Evolutionary conservation across 2,888 invertebrate genomes (phyloP).

Genomic region (Pheosia gnoma): DNA sequence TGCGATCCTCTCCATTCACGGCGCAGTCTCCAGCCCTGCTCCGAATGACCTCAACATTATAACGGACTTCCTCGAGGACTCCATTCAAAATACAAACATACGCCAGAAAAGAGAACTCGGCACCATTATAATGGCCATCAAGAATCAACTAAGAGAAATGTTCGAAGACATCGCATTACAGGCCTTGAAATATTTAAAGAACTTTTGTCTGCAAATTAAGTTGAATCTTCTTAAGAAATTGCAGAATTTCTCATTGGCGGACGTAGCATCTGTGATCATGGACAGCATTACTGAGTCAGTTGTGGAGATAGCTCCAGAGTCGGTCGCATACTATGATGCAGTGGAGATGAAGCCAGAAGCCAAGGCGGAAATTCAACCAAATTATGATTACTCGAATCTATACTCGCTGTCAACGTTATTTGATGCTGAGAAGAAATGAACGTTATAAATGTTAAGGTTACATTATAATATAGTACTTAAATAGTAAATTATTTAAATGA

Average conservation of each 20-base stretch:
- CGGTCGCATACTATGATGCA: slow-evolving; percentile 22
- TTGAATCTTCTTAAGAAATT: slow-evolving; percentile 54
- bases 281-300: slow-evolving; percentile 54
- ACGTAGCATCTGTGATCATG: slow-evolving; percentile 49
- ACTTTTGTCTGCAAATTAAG: slow-evolving; percentile 48
- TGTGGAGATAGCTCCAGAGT: slow-evolving; percentile 31
- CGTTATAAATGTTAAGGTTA: background rate
- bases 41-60: background rate
- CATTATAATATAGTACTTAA: background rate
- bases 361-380: background rate
- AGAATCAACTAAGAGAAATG: slow-evolving; percentile 52
- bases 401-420: slow-evolving; percentile 2
- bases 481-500: background rate
- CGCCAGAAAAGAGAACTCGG: slow-evolving; percentile 35
- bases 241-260: slow-evolving; percentile 51
- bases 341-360: slow-evolving; percentile 6
- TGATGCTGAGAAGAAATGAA: background rate
- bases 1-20: slow-evolving; percentile 6
- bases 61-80: slow-evolving; percentile 17
- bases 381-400: slow-evolving; percentile 4
- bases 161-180: slow-evolving; percentile 49
- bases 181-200: slow-evolving; percentile 39
- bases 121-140: slow-evolving; percentile 45
- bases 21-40: slow-evolving; percentile 6
- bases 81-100: slow-evolving; percentile 15